Percentiles rank a stretch among this genome's conserved stretches.
Evolutionary conservation across 2,888 invertebrate species (phyloP).

Genomic region (Campopleginae sp.): DNA sequence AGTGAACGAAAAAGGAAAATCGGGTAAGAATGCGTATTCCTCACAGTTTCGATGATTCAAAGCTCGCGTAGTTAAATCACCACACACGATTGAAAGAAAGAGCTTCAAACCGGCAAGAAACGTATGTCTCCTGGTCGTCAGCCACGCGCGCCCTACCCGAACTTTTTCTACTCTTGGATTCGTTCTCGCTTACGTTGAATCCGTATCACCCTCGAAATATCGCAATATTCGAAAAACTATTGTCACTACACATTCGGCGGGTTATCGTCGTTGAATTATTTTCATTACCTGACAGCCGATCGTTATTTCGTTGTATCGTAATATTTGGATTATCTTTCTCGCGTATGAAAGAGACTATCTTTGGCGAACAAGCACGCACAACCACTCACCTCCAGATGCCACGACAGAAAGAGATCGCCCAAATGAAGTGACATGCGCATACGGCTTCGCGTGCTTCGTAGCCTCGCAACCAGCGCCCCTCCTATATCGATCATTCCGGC

Average conservation of each 20-base stretch:
- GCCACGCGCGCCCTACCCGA: conserved; percentile 58
- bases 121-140: conserved; percentile 42
- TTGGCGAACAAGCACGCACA: conserved; percentile 72
- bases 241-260: conserved; percentile 74
- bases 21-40: conserved; percentile 18
- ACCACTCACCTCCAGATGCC: conserved; percentile 84
- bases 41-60: not conserved
- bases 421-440: conserved; percentile 82
- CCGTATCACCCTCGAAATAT: conserved; percentile 56
- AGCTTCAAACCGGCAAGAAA: conserved; percentile 30
- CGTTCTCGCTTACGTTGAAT: not conserved
- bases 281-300: conserved; percentile 77
- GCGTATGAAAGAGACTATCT: conserved; percentile 43
- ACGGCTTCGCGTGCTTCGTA: conserved; percentile 74
- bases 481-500: conserved; percentile 73
- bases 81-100: conserved; percentile 20
- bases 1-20: conserved; percentile 2
- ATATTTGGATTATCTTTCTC: conserved; percentile 77
- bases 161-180: conserved; percentile 51
- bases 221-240: conserved; percentile 73
- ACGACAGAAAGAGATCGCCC: conserved; percentile 84
- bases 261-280: conserved; percentile 73
- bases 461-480: conserved; percentile 75
- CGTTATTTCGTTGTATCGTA: conserved; percentile 68
- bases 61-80: conserved; percentile 8